phyloP scores from a whole-genome alignment of 35 echinoderm and acorn worm genomes.

The Strongylocentrotus purpuratus region DNA sequence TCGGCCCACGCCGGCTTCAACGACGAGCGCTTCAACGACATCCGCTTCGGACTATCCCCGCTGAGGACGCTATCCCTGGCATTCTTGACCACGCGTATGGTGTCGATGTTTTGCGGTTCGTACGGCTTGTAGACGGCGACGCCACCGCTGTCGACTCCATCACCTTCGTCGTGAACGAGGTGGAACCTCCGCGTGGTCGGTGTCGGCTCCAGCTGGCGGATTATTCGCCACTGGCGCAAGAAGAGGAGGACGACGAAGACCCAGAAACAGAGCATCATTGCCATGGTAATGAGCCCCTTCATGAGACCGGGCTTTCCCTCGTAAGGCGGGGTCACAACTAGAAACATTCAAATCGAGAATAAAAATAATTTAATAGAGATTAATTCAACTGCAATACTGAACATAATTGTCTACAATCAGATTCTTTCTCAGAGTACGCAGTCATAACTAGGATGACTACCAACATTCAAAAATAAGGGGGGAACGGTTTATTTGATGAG shows the following conservation, averaged over 20 bases:
- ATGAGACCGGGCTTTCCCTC: constrained; percentile 2
- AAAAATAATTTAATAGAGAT: background rate
- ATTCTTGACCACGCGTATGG: constrained; percentile 8
- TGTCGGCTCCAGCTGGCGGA: constrained; percentile 24
- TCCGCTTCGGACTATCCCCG: constrained; percentile 6
- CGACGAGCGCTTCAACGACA: background rate
- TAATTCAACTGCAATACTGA: background rate
- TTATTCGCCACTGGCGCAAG: constrained; percentile 27
- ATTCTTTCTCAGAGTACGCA: too few species aligned
- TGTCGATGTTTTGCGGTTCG: background rate
- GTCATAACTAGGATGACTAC: too few species aligned
- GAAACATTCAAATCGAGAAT: background rate
- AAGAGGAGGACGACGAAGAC: constrained; percentile 27
- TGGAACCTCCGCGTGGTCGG: background rate
- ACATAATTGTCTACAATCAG: background rate
- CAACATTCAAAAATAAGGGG: too few species aligned
- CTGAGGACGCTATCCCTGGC: background rate
- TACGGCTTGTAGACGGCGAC: background rate
- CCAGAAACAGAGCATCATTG: constrained; percentile 28
- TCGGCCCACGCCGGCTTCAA: background rate
- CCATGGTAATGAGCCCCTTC: background rate
- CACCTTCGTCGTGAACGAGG: background rate
- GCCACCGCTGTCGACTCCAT: background rate
- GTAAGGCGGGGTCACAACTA: background rate
- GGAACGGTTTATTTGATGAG: too few species aligned